Evolutionary conservation across 2,113 vertebrate species (phyloP), one percentile per base, ranked within the genome.

Genomic region (Callorhinus ursinus): DNA sequence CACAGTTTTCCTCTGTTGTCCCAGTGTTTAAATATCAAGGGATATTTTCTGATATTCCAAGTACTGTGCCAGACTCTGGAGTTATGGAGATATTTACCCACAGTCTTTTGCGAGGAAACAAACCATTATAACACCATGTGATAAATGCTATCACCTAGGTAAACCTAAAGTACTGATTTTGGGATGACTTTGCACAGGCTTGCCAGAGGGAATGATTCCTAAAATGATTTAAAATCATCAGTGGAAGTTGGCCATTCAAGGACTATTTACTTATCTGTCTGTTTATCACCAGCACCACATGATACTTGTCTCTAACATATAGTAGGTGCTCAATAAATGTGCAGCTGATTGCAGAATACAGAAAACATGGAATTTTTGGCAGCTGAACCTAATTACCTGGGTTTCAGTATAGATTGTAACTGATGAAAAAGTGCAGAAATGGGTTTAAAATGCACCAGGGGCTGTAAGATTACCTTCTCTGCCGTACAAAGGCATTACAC

Each of bases 361-460:
- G 1, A 26, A 85, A 71, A 63, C 9, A 51, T 1, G 10, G 33
- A 71, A 9, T 42, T 46, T 55, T 15, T 59, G n/a, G 26, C 18
- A 82, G 88, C 4, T 42, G 33, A 74, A 77, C 42, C 49, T 63
- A 65, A 67, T 59, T 88, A 51, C 24, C 11, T 89, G 28, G 19
- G 6, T 63, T 92, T 69, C 28, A 22, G 0, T 33, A 4, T 36
- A n/a, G 49, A 51, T 24, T 67, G 7, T 7, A 65, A 74, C 14
- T 67, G 15, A 7, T 79, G 6, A 80, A 57, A 53, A 86, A 81
- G 26, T 85, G 84, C 33, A 49, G 91, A 93, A 84, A 87, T 83
- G 22, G 31, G 16, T 92, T 95, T 86, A 8, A 67, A 69, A 88
- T 71, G 28, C 8, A 19, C 55, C 5, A 11, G 18, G 16, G 4